phyloP scores from a whole-genome alignment of 2,888 invertebrate species.

The Hemicrepidius hirtus region DNA sequence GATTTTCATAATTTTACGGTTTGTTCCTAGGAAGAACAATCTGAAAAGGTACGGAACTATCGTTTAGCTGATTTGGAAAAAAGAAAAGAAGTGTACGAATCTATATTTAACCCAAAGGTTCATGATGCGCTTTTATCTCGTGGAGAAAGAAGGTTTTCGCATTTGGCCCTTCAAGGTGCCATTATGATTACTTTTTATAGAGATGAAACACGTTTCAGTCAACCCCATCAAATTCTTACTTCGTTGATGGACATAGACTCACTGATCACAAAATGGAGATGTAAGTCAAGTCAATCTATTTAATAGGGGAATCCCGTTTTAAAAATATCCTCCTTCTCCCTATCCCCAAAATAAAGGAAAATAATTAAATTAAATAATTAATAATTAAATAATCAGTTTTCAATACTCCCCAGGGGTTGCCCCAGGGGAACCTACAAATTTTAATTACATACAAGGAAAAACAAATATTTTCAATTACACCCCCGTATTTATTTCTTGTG shows the following conservation, averaged over 20 bases:
- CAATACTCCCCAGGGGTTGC: no score
- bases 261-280: constrained; percentile 98
- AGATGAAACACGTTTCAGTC: constrained; percentile 97
- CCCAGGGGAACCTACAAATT: no score
- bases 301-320: no score
- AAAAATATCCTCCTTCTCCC: no score
- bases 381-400: no score
- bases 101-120: constrained; percentile 89
- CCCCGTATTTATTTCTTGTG: no score
- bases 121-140: constrained; percentile 89
- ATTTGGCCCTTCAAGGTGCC: constrained; percentile 95
- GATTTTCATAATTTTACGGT: neutral
- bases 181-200: constrained; percentile 98
- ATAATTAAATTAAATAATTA: no score
- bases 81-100: constrained; percentile 88
- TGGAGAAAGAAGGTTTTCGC: constrained; percentile 92
- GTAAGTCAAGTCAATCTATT: constrained; percentile 76
- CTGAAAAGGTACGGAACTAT: constrained; percentile 73
- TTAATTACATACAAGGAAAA: no score
- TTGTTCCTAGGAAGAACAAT: constrained; percentile 59
- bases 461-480: no score
- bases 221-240: constrained; percentile 96
- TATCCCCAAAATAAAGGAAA: no score
- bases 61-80: constrained; percentile 85
- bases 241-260: constrained; percentile 99